Percentiles rank a stretch among this genome's conserved stretches.
Conservation (phyloP, 2,888 invertebrate genomes). For the Dicycla oo region DNA sequence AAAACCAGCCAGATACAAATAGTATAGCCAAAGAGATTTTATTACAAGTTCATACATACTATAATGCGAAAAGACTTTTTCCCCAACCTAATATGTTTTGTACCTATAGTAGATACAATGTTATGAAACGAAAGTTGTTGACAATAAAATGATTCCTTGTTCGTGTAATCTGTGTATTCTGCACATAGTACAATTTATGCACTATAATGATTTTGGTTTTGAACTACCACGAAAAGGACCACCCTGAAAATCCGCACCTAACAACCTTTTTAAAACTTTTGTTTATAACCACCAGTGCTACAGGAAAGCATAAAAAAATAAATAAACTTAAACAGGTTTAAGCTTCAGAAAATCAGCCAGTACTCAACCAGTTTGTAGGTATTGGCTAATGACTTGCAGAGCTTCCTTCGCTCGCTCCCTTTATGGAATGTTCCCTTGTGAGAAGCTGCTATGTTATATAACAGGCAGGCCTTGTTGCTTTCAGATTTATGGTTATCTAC, state of each 20-base stretch:
- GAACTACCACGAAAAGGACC: neutral
- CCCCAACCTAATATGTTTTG: too few relatives aligned
- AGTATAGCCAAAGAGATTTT: too few relatives aligned
- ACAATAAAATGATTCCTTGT: too few relatives aligned
- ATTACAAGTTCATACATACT: too few relatives aligned
- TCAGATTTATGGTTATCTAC: neutral
- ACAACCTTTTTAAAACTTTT: neutral
- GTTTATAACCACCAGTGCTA: neutral
- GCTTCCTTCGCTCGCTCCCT: conserved; percentile 23
- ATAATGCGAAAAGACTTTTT: too few relatives aligned
- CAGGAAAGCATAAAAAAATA: neutral
- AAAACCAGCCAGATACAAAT: too few relatives aligned
- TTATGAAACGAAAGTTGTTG: too few relatives aligned
- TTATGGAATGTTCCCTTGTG: conserved; percentile 21
- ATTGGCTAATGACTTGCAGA: conserved; percentile 49
- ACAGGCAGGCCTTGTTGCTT: conserved; percentile 20
- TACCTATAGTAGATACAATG: too few relatives aligned
- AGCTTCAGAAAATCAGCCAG: conserved; percentile 26
- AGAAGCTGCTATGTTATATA: conserved; percentile 26
- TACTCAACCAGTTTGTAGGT: conserved; percentile 42
- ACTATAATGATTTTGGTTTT: neutral
- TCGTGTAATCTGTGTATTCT: too few relatives aligned
- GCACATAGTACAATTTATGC: neutral
- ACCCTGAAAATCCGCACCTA: neutral
- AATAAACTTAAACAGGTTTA: conserved; percentile 26